A percentile compares a stretch with the other conserved stretches of the same genome.
Evolutionary conservation across 1,140 invertebrate species (phyloP).

Genomic region (Neodiprion fabricii): DNA sequence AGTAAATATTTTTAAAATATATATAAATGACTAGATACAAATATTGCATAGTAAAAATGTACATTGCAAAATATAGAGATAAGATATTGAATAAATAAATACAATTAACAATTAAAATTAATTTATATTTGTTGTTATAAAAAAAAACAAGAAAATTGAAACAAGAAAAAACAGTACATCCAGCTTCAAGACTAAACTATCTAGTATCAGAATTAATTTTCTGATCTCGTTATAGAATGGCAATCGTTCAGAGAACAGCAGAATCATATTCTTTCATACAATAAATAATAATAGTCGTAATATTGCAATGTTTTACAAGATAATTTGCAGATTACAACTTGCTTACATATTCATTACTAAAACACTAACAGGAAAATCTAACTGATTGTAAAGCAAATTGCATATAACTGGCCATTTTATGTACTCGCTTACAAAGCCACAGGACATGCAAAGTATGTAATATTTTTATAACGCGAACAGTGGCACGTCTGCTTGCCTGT

Average conservation of each 20-base stretch:
- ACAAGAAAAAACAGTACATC: background rate
- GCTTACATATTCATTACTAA: background rate
- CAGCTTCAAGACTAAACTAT: constrained; percentile 28
- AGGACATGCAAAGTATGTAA: constrained; percentile 27
- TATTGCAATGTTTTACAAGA: background rate
- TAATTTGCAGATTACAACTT: background rate
- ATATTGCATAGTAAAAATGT: constrained; percentile 59
- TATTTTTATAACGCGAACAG: too few relatives aligned
- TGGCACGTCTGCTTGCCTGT: too few relatives aligned
- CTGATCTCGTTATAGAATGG: constrained; percentile 25
- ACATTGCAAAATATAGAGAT: constrained; percentile 59
- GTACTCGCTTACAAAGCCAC: constrained; percentile 25
- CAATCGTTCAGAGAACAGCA: constrained; percentile 29
- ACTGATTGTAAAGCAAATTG: constrained; percentile 27
- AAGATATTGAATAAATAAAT: constrained; percentile 57
- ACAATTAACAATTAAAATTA: constrained; percentile 47
- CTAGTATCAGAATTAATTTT: constrained; percentile 30
- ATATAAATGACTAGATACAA: constrained; percentile 63
- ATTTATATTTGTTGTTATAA: constrained; percentile 15
- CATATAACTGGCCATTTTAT: constrained; percentile 30
- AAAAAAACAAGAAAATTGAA: background rate
- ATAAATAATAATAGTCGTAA: background rate
- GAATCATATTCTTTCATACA: constrained; percentile 7
- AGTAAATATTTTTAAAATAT: constrained; percentile 58
- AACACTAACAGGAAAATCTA: constrained; percentile 22